These are phyloP conservation scores for Tetramorium simillimum DNA, from an alignment of 1,140 invertebrate species.

Conservation along the genomic window DNA sequence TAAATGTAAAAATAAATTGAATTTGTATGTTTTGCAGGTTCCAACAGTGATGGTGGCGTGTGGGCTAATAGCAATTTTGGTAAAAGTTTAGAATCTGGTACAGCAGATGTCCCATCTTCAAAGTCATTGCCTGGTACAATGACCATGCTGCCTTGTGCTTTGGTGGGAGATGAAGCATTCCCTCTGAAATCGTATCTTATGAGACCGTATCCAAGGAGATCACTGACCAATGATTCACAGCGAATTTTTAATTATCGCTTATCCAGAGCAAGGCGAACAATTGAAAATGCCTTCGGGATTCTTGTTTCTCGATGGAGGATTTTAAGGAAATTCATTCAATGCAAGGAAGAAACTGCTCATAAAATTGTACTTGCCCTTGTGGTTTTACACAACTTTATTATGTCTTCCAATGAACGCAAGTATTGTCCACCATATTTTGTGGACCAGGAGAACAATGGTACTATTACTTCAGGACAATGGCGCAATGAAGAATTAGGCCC, in stretches of 20 bases:
- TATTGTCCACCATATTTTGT: constrained; percentile 1
- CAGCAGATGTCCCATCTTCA: not conserved
- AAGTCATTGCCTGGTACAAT: constrained; percentile 7
- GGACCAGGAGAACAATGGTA: not conserved
- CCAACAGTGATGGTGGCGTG: not conserved
- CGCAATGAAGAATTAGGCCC: not conserved
- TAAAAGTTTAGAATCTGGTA: not conserved
- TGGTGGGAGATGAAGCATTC: constrained; percentile 8
- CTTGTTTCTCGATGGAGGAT: constrained; percentile 7
- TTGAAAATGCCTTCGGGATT: constrained; percentile 5
- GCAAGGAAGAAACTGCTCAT: constrained; percentile 15
- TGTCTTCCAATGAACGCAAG: not conserved
- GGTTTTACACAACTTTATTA: constrained; percentile 17
- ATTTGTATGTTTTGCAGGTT: constrained; percentile 15
- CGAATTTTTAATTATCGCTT: constrained; percentile 38
- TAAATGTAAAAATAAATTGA: not conserved
- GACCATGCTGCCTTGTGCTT: not conserved
- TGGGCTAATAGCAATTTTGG: not conserved
- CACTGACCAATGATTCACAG: not conserved
- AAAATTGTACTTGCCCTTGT: constrained; percentile 21
- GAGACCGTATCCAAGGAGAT: constrained; percentile 14
- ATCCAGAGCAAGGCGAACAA: constrained; percentile 7
- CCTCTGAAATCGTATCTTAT: constrained; percentile 9
- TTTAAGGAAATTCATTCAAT: not conserved
- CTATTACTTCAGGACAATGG: not conserved